Base-by-base conservation (phyloP, 2,797 vertebrate species). In the Telmatherina bonti region DNA sequence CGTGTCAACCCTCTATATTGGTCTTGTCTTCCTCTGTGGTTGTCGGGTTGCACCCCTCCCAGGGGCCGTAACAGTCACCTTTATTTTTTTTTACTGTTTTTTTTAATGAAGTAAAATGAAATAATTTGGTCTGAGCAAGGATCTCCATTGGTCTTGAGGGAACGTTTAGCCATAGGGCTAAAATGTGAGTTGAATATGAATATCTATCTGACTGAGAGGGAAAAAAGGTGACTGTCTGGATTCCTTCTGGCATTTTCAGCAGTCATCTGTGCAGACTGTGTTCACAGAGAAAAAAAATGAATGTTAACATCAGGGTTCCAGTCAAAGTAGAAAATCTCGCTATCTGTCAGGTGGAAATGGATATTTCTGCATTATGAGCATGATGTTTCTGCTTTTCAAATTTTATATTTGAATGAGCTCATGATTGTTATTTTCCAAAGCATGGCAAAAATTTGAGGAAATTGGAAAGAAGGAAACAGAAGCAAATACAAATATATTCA, bases 161-260 rank as follows among this genome's bases (percentile, higher is more conserved):
- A 66, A 61, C 58, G 18, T 59, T 15, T 41, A 56, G 58, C 22
- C 10, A 36, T 9, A 1, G 47, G 62, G 73, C 59, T 24, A 33
- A 63, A 64, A 55, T 45, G 58, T n/a, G n/a, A 62, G 35, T 15
- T 59, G 55, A 53, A 62, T 72, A 67, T 65, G 16, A 55, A 7
- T 6, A 53, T 35, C 54, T 52, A 0, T 24, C 31, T 65, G 59
- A 55, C 27, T 60, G 33, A 36, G 8, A 22, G 26, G 38, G 70
- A 31, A 51, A 74, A 73, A 72, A 26, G 43, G 16, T 71, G 58
- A 67, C 18, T 47, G 43, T 33, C 38, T 41, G 30, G 24, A 22
- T 61, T 24, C 9, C 77, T 62, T 3, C 55, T 20, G 54, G 64
- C 52, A 29, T 33, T 74, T 71, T 71, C 36, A 64, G 60, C 6